A percentile compares a stretch with the other conserved stretches of the same genome.
phyloP scores from a whole-genome alignment of 1,140 invertebrate genomes.

The Aphis gossypii region DNA sequence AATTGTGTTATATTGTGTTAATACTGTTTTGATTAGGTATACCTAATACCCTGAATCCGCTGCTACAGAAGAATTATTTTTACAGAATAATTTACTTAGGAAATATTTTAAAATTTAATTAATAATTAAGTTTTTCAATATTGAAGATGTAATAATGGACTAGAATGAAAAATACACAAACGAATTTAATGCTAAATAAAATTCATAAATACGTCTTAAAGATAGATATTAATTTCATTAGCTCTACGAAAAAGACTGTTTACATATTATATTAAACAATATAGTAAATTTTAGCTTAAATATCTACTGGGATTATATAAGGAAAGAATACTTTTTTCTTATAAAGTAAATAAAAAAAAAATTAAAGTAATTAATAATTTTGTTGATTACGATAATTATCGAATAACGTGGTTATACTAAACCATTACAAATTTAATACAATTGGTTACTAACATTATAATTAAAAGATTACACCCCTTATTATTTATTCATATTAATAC shows the following conservation, averaged over 20 bases:
- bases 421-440: not conserved
- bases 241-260: not conserved
- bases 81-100: not conserved
- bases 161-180: not conserved
- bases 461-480: not conserved
- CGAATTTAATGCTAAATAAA: not conserved
- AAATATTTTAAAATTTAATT: not conserved
- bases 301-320: not conserved
- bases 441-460: not conserved
- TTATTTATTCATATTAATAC: not conserved
- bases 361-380: not conserved
- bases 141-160: not conserved
- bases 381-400: too few species aligned
- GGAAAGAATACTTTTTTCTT: not conserved
- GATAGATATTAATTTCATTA: not conserved
- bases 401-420: too few species aligned
- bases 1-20: not conserved
- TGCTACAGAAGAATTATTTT: not conserved
- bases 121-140: not conserved
- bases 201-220: not conserved
- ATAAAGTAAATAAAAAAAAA: not conserved
- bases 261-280: not conserved
- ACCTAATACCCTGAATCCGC: not conserved
- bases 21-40: not conserved
- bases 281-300: not conserved